Percentiles rank a stretch among this genome's conserved stretches.
phyloP scores from a whole-genome alignment of 2,888 invertebrate genomes.

The Epistrophe grossulariae region DNA sequence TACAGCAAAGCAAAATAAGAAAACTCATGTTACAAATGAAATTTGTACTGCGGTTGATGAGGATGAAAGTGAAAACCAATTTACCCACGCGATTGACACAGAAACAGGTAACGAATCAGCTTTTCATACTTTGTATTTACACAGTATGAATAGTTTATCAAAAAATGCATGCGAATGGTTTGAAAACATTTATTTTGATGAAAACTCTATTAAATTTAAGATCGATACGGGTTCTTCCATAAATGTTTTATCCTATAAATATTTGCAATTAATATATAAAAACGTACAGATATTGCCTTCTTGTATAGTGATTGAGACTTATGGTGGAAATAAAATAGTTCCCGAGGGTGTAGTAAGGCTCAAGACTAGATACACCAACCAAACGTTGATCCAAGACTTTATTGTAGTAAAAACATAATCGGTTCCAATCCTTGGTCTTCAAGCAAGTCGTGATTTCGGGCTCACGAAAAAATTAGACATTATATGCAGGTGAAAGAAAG shows the following conservation, averaged over 20 bases:
- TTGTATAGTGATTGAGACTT: slow-evolving; percentile 24
- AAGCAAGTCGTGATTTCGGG: slow-evolving; percentile 20
- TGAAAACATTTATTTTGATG: slow-evolving; percentile 15
- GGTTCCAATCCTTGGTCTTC: slow-evolving; percentile 21
- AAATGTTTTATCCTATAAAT: slow-evolving; percentile 24
- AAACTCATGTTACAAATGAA: too few species aligned
- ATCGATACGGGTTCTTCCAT: slow-evolving; percentile 26
- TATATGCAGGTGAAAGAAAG: slow-evolving; percentile 16
- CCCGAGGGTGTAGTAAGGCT: slow-evolving; percentile 13
- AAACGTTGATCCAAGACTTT: not conserved
- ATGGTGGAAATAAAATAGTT: slow-evolving; percentile 22
- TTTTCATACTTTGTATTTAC: not conserved
- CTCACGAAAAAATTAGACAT: slow-evolving; percentile 26
- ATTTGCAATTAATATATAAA: slow-evolving; percentile 15
- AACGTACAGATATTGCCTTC: slow-evolving; percentile 6
- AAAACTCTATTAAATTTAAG: slow-evolving; percentile 17
- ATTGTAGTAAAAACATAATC: slow-evolving; percentile 26
- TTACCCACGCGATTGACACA: not conserved
- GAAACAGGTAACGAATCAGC: slow-evolving; percentile 1
- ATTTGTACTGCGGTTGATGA: too few species aligned
- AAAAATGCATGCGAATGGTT: slow-evolving; percentile 17
- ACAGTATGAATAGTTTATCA: slow-evolving; percentile 2
- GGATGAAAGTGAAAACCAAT: too few species aligned
- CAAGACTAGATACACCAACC: not conserved
- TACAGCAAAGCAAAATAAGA: too few species aligned